Conservation (phyloP, 2,113 vertebrate genomes). For the Carettochelys insculpta region DNA sequence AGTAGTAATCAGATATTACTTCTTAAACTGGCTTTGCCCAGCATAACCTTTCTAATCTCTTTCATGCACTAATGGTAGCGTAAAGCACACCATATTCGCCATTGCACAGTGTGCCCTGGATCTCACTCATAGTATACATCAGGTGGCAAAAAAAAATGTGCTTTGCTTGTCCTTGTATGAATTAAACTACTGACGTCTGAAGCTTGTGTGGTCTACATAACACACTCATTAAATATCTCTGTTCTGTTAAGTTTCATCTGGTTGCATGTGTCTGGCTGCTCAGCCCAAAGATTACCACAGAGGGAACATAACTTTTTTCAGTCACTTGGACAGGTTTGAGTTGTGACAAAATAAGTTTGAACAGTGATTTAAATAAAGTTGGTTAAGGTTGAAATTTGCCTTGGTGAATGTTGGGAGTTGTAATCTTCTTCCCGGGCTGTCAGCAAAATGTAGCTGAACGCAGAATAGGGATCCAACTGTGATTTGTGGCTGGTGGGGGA, state of each 20-base stretch:
- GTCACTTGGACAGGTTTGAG: neutral
- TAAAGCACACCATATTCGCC: neutral
- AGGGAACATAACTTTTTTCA: accelerated
- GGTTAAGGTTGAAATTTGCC: neutral
- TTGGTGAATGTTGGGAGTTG: neutral
- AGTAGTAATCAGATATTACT: neutral
- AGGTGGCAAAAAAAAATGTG: neutral
- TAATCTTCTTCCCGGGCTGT: neutral
- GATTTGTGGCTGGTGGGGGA: neutral
- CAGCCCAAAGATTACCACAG: neutral
- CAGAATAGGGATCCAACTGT: neutral
- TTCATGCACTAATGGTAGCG: neutral
- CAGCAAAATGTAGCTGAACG: neutral
- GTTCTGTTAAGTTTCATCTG: neutral
- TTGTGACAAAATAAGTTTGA: neutral
- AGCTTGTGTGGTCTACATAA: neutral
- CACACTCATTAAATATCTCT: accelerated
- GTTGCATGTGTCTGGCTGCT: neutral
- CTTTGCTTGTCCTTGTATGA: neutral
- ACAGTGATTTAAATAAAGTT: neutral
- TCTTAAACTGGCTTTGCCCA: neutral
- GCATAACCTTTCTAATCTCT: neutral
- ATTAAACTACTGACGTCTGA: neutral
- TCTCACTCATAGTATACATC: neutral
- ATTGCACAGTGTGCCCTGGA: neutral